phyloP scores from a whole-genome alignment of 2,888 invertebrate species.

The Hirtodrosophila cameraria region DNA sequence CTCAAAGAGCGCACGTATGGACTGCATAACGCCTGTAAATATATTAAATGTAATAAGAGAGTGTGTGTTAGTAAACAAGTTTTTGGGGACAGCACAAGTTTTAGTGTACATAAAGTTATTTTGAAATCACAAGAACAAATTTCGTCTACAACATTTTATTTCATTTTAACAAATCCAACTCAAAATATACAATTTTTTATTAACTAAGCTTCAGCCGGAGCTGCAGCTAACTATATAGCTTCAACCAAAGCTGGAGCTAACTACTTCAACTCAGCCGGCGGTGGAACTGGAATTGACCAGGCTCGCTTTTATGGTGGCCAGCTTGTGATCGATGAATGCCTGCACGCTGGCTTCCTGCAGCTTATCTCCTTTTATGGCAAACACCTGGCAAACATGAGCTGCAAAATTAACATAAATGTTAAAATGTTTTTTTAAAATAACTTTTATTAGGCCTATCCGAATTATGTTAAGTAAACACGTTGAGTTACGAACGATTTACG shows the following conservation, averaged over 20 bases:
- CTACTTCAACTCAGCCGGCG: constrained; percentile 9
- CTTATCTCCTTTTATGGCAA: constrained; percentile 76
- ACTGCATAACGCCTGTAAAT: constrained; percentile 62
- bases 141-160: constrained; percentile 54
- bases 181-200: constrained; percentile 49
- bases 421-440: neutral
- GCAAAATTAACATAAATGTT: constrained; percentile 36
- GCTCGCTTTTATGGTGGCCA: constrained; percentile 59
- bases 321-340: constrained; percentile 78
- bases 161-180: constrained; percentile 41
- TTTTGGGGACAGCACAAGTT: no score
- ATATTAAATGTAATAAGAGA: no score
- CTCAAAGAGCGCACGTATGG: constrained; percentile 77
- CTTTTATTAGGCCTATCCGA: no score
- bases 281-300: constrained; percentile 5
- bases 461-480: no score
- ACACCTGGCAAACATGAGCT: constrained; percentile 83
- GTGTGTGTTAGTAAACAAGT: constrained; percentile 7
- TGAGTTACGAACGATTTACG: no score
- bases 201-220: constrained; percentile 8
- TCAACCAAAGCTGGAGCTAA: no score
- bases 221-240: no score
- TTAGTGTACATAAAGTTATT: no score
- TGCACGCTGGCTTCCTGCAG: constrained; percentile 71
- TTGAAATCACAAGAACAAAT: constrained; percentile 3